Conservation (phyloP, 1,140 invertebrate genomes). For the Portunus trituberculatus region DNA sequence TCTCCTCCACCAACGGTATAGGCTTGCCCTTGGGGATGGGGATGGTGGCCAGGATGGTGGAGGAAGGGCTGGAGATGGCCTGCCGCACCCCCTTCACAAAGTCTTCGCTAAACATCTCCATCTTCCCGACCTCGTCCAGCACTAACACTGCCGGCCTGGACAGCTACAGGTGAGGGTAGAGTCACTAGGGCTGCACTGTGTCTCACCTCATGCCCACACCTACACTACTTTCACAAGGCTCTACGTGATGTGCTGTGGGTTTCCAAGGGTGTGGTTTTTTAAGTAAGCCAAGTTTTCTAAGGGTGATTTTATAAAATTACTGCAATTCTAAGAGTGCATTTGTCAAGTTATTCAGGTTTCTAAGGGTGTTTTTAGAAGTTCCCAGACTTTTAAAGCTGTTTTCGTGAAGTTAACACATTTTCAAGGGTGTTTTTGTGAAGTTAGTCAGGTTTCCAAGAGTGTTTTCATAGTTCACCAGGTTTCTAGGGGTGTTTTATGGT, state of each 20-base stretch:
- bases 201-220: neutral
- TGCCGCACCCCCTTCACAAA: constrained; percentile 81
- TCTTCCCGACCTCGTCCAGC: constrained; percentile 87
- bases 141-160: constrained; percentile 80
- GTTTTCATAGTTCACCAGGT: neutral
- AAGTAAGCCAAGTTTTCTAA: neutral
- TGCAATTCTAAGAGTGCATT: neutral
- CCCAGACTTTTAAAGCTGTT: no score
- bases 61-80: neutral
- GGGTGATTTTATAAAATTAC: neutral
- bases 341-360: no score
- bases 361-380: no score
- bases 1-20: constrained; percentile 63
- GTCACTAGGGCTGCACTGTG: neutral
- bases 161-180: neutral
- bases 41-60: constrained; percentile 50
- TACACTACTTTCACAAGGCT: neutral
- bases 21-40: constrained; percentile 63
- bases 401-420: no score
- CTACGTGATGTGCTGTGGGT: neutral
- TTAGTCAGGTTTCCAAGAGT: neutral
- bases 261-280: neutral
- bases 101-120: constrained; percentile 85
- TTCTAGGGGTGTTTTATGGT: neutral
- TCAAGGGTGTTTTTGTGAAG: no score